phyloP scores from a whole-genome alignment of 2,888 invertebrate species.

The Cryptosula pallasiana region DNA sequence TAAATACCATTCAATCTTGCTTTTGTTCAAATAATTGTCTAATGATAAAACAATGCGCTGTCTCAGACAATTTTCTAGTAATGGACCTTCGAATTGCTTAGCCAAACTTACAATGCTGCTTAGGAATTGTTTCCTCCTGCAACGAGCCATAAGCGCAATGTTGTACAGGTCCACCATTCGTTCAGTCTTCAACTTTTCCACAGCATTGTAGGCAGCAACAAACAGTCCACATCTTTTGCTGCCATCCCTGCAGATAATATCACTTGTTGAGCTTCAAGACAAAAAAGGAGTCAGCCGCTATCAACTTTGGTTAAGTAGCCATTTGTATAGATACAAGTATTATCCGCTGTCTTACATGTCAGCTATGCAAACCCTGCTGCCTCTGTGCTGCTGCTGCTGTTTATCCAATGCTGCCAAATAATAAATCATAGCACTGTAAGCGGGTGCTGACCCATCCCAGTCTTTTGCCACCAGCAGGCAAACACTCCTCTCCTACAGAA shows the following conservation, averaged over 20 bases:
- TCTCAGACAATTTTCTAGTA: too few relatives aligned
- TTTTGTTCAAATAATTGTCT: too few relatives aligned
- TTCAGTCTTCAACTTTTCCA: neutral
- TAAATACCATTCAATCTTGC: too few relatives aligned
- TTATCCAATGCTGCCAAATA: neutral
- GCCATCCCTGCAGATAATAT: neutral
- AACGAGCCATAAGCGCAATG: neutral
- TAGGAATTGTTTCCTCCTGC: neutral
- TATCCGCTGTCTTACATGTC: neutral
- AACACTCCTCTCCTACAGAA: neutral
- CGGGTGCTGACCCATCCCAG: neutral
- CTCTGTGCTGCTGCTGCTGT: neutral
- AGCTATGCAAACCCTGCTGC: neutral
- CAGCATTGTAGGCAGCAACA: neutral
- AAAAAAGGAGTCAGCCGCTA: too few relatives aligned
- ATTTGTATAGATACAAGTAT: too few relatives aligned
- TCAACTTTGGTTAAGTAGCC: too few relatives aligned
- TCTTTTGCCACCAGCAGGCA: neutral
- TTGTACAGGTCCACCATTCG: neutral
- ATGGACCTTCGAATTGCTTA: neutral
- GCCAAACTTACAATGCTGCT: neutral
- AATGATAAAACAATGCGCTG: too few relatives aligned
- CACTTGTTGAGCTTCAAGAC: neutral
- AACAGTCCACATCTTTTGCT: neutral
- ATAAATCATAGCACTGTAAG: neutral